These are phyloP conservation scores for Champsocephalus gunnari DNA, from an alignment of 2,797 vertebrate species.

Conservation along the genomic window DNA sequence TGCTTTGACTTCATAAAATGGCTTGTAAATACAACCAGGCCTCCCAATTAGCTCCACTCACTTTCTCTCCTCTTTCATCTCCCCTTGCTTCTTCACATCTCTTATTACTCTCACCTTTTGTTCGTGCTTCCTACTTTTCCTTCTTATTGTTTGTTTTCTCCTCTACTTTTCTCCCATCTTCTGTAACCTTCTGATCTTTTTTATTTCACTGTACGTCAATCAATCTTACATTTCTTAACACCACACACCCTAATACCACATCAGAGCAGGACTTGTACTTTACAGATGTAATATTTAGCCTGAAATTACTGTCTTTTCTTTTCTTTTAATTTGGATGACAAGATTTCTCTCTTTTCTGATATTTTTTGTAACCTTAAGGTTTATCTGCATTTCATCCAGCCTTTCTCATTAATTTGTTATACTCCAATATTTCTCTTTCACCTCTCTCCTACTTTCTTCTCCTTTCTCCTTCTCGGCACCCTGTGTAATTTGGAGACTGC, in stretches of 20 bases:
- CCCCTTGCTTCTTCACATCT: slow-evolving; percentile 11
- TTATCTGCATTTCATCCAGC: neutral
- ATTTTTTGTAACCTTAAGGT: neutral
- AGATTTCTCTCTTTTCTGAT: too few species aligned
- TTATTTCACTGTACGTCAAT: slow-evolving; percentile 15
- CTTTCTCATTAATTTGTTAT: slow-evolving; percentile 32
- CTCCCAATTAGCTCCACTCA: slow-evolving; percentile 77
- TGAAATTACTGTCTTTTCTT: slow-evolving; percentile 4
- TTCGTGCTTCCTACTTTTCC: neutral
- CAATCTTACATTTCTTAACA: too few species aligned
- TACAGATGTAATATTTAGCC: slow-evolving; percentile 15
- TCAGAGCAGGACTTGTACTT: slow-evolving; percentile 23
- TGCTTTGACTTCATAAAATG: slow-evolving; percentile 79
- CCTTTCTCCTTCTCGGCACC: slow-evolving; percentile 45
- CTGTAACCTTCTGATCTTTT: neutral
- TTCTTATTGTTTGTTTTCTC: slow-evolving; percentile 14
- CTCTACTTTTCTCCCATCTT: neutral
- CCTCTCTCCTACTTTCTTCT: slow-evolving; percentile 35
- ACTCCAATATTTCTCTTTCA: slow-evolving; percentile 28
- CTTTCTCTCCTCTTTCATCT: slow-evolving; percentile 74
- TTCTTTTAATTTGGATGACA: neutral
- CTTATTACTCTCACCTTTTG: slow-evolving; percentile 31
- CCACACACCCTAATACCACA: slow-evolving; percentile 15
- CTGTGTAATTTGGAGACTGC: slow-evolving; percentile 83
- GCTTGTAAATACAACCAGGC: slow-evolving; percentile 77